Percentiles rank a stretch among this genome's conserved stretches.
phyloP scores from a whole-genome alignment of 1,140 invertebrate species.

The Anoplolepis gracilipes region DNA sequence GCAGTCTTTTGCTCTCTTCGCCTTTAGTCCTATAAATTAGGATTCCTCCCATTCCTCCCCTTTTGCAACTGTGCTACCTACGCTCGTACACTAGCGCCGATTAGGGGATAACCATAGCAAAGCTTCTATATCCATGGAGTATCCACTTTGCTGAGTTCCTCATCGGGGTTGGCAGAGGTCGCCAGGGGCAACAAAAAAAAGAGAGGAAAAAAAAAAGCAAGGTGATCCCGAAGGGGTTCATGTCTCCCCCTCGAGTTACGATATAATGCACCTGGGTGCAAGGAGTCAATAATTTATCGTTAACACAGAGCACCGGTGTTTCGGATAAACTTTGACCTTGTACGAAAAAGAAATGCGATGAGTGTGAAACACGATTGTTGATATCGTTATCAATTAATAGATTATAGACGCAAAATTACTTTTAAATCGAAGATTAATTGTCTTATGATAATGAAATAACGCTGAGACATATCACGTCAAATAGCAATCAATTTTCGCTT shows the following conservation, averaged over 20 bases:
- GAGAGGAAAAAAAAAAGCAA: background rate
- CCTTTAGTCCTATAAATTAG: slow-evolving; percentile 79
- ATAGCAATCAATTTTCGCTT: slow-evolving; percentile 14
- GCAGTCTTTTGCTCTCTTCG: slow-evolving; percentile 52
- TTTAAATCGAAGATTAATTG: background rate
- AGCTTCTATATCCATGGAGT: slow-evolving; percentile 64
- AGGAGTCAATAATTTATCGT: slow-evolving; percentile 60
- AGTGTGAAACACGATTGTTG: too few relatives aligned
- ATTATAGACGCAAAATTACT: background rate
- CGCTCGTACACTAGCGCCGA: slow-evolving; percentile 52
- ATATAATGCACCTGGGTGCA: slow-evolving; percentile 35
- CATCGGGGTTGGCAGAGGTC: slow-evolving; percentile 68
- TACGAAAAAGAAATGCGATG: background rate
- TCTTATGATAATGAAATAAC: background rate
- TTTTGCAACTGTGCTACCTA: slow-evolving; percentile 22
- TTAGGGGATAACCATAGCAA: slow-evolving; percentile 43
- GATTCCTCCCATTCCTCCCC: slow-evolving; percentile 71
- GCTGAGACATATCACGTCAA: background rate
- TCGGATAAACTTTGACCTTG: background rate
- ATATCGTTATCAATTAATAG: background rate
- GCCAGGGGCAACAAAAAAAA: slow-evolving; percentile 64
- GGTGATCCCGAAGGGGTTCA: slow-evolving; percentile 38
- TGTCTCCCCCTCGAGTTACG: slow-evolving; percentile 35
- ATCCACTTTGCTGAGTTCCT: slow-evolving; percentile 51
- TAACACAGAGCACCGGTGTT: slow-evolving; percentile 25